Evolutionary conservation across 2,888 invertebrate species (phyloP).

Genomic region (Limnephilus auricula): DNA sequence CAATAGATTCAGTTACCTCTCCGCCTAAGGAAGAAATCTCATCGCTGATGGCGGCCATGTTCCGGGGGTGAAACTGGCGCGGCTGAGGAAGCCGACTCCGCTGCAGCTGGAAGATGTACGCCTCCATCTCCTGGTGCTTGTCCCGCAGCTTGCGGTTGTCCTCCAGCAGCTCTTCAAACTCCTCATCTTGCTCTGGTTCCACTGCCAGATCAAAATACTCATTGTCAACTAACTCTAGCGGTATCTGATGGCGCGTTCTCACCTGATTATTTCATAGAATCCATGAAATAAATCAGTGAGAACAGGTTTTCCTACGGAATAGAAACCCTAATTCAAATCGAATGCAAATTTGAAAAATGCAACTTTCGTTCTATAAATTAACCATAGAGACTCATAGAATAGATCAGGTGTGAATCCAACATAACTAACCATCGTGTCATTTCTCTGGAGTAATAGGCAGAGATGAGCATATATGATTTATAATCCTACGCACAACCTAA

Average conservation of each 20-base stretch:
- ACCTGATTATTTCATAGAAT: too few species aligned
- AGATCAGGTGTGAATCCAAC: too few species aligned
- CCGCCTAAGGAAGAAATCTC: constrained; percentile 49
- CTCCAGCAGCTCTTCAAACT: constrained; percentile 47
- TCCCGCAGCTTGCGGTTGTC: constrained; percentile 50
- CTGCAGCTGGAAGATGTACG: constrained; percentile 47
- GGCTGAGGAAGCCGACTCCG: constrained; percentile 56
- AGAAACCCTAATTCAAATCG: too few species aligned
- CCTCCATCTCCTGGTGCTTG: constrained; percentile 46
- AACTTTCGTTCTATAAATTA: too few species aligned
- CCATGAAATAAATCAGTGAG: too few species aligned
- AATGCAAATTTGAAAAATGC: too few species aligned
- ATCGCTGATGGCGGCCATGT: constrained; percentile 38
- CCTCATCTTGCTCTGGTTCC: constrained; percentile 40
- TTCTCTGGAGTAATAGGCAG: too few species aligned
- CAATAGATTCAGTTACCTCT: constrained; percentile 13
- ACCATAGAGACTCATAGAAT: too few species aligned
- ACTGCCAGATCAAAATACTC: neutral
- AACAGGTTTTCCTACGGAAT: too few species aligned
- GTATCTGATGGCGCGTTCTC: neutral
- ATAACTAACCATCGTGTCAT: too few species aligned
- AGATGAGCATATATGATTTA: too few species aligned
- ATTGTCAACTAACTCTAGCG: neutral
- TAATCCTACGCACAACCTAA: too few species aligned
- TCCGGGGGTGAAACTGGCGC: constrained; percentile 43